Base-by-base conservation (phyloP, 2,888 invertebrate species). In the Eupithecia pulchellata region DNA sequence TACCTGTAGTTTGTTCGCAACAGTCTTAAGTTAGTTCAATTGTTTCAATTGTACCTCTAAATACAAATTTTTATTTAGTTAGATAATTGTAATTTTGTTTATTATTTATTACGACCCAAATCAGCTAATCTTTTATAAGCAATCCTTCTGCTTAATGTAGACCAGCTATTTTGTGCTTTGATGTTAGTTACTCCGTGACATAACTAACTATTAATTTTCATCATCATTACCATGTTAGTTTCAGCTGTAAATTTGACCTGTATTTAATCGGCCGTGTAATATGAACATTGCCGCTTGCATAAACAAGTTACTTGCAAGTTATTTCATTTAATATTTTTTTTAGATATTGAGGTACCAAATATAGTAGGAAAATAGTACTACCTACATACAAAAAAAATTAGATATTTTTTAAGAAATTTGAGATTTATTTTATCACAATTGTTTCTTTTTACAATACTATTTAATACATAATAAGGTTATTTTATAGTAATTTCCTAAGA, bases 201-300 rank as follows among this genome's bases (percentile, higher is more conserved):
- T 85, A 87, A 85, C 87, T 85, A 87, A 85, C 87, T 84, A 84
- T 86, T 84, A 86, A 93, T 93, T 91, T 89, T 93, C 93, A 89
- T 93, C 89, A 93, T 93, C 89, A 90, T 90, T 87, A 84, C 79
- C 81, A 82, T 85, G 87, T 91, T 89, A 85, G 82, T 81, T 84
- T 84, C 79, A 87, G 70, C 73, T 72, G 71, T 76, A 42, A 70
- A 66, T 69, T 73, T 69, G 68, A 71, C 71, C 68, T 69, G 58
- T 66, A 68, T 39, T 68, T 72, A 77, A 74, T 73, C 63, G 57
- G 42, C 61, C 65, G 62, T 64, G 65, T 69, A 73, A 73, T 68
- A 64, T 55, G 52, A 60, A 63, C 32, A 68, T 62, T 20, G 68
- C 61, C 52, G 42, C 27, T 27, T 60, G 32, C 9, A 34, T 61